Conservation (phyloP, 2,797 vertebrate species). For the Phoebastria nigripes region DNA sequence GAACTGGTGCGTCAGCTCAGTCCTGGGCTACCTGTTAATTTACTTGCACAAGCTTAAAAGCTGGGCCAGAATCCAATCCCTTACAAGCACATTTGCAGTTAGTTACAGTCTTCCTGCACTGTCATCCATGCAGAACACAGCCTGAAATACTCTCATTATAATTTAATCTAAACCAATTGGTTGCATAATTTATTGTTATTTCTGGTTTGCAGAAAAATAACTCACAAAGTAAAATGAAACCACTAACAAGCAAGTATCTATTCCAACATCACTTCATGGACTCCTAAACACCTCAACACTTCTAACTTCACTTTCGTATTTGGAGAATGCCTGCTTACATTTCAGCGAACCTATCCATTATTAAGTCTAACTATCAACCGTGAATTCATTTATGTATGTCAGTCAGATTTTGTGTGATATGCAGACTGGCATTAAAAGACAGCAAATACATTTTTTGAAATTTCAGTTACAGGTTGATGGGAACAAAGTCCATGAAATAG, state of each 20-base stretch:
- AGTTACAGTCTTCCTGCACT: background rate
- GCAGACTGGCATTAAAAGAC: background rate
- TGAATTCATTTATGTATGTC: background rate
- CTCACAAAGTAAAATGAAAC: background rate
- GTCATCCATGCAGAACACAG: background rate
- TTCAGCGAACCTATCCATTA: background rate
- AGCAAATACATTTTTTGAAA: background rate
- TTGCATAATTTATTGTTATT: constrained; percentile 4
- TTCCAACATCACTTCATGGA: background rate
- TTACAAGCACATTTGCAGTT: background rate
- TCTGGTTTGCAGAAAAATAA: constrained; percentile 7
- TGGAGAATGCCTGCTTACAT: background rate
- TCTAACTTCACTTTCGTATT: background rate
- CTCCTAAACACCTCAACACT: background rate
- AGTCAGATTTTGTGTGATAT: background rate
- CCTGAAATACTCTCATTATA: background rate
- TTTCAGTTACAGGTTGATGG: background rate
- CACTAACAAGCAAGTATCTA: background rate
- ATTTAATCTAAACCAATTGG: constrained; percentile 1
- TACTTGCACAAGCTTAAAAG: background rate
- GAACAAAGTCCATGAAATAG: background rate
- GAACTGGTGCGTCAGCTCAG: background rate
- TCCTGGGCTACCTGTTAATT: background rate
- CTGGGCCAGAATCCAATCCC: background rate
- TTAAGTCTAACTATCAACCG: background rate